Evolutionary conservation across 37 sponge, comb jelly and placozoan species (phyloP).

Genomic region (Chondrosia reniformis): DNA sequence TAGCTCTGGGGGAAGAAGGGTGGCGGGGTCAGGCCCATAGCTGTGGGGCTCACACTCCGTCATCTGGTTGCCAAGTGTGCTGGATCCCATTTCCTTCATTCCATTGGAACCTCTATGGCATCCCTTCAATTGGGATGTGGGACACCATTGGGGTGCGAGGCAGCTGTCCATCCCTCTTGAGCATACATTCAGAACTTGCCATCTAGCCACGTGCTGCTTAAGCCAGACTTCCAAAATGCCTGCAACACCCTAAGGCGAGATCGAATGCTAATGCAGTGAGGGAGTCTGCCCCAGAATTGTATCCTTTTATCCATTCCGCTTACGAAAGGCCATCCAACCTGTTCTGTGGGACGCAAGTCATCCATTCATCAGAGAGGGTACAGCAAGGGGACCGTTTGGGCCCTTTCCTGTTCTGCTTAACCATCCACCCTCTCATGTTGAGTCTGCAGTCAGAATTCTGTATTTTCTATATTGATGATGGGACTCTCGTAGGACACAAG

Average conservation of each 20-base stretch:
- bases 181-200: not conserved
- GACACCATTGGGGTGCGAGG: not conserved
- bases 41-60: not conserved
- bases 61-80: not conserved
- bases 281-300: not conserved
- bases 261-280: not conserved
- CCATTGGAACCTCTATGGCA: not conserved
- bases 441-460: not conserved
- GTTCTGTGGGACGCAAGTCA: not conserved
- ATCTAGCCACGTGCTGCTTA: not conserved
- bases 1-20: not conserved
- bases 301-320: not conserved
- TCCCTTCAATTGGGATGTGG: not conserved
- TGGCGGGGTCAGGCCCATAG: not conserved
- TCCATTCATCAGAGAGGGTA: not conserved
- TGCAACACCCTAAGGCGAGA: not conserved
- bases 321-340: not conserved
- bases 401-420: not conserved
- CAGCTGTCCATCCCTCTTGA: not conserved
- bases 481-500: not conserved
- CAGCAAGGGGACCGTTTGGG: not conserved
- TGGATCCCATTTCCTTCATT: not conserved
- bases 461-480: not conserved
- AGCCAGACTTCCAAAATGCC: not conserved
- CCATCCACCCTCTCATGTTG: not conserved